These are phyloP conservation scores for Grammomys surdaster DNA, from an alignment of 2,113 vertebrate genomes.

Conservation along the genomic window DNA sequence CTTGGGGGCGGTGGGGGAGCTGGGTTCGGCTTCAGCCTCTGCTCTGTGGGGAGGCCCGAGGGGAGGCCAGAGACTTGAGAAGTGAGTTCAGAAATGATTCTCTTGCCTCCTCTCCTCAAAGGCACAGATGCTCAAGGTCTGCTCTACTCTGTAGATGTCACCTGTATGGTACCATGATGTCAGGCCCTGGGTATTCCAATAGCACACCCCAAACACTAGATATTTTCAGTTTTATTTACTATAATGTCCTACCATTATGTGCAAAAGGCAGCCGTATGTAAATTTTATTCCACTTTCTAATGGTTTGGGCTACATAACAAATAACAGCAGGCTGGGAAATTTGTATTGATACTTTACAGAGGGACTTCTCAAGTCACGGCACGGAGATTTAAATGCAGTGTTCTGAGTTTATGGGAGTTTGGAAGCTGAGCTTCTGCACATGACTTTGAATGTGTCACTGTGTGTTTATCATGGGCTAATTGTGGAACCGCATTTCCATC, in stretches of 20 bases:
- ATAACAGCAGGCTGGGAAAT: slow-evolving; percentile 72
- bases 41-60: neutral
- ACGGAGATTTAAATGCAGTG: slow-evolving; percentile 66
- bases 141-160: neutral
- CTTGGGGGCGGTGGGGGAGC: neutral
- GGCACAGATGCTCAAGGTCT: neutral
- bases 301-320: slow-evolving; percentile 79
- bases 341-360: slow-evolving; percentile 75
- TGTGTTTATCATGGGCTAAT: slow-evolving; percentile 66
- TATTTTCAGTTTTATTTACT: slow-evolving; percentile 75
- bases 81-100: neutral
- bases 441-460: slow-evolving; percentile 45
- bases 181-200: slow-evolving; percentile 49
- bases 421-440: slow-evolving; percentile 64
- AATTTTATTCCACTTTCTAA: slow-evolving; percentile 80
- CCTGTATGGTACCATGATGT: slow-evolving; percentile 38
- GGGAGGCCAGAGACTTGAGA: neutral
- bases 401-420: slow-evolving; percentile 34
- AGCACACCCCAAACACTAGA: slow-evolving; percentile 65
- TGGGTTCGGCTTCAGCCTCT: neutral
- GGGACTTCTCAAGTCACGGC: slow-evolving; percentile 70
- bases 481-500: slow-evolving; percentile 56
- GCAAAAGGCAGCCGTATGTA: slow-evolving; percentile 78
- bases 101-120: neutral
- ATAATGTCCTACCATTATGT: slow-evolving; percentile 74